phyloP scores from a whole-genome alignment of 64 coral and sea anemone genomes.

The Actinia tenebrosa region DNA sequence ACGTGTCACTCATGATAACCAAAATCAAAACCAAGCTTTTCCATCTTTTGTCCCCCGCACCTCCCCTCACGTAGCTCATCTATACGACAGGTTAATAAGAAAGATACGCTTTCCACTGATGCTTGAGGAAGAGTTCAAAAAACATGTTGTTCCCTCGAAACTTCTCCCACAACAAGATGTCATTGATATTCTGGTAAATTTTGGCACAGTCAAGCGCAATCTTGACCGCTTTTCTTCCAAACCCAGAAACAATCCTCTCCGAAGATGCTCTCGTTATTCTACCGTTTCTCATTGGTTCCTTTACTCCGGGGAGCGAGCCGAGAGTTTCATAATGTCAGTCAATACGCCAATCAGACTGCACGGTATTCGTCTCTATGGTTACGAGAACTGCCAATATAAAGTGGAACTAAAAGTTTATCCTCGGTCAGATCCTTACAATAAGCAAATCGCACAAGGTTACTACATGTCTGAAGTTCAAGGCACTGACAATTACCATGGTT shows the following conservation, averaged over 20 bases:
- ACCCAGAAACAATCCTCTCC: constrained; percentile 40
- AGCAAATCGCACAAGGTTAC: constrained; percentile 18
- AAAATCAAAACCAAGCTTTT: neutral
- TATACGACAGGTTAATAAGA: constrained; percentile 13
- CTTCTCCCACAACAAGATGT: constrained; percentile 51
- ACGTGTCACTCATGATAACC: neutral
- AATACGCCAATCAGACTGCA: constrained; percentile 37
- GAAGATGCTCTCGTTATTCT: constrained; percentile 38
- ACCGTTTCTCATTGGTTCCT: constrained; percentile 44
- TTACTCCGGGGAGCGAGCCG: constrained; percentile 58
- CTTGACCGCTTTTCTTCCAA: constrained; percentile 32
- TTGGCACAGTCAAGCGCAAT: constrained; percentile 1
- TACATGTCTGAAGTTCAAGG: constrained; percentile 32
- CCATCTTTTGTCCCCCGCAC: neutral
- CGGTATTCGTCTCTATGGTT: constrained; percentile 68
- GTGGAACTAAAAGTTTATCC: constrained; percentile 33
- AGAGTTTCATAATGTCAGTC: constrained; percentile 50
- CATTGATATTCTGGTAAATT: constrained; percentile 51
- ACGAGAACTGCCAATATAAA: constrained; percentile 40
- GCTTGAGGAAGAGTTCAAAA: constrained; percentile 52
- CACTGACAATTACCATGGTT: constrained; percentile 38
- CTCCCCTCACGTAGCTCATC: neutral
- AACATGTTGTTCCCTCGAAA: constrained; percentile 33
- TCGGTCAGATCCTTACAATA: neutral
- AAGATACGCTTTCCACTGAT: constrained; percentile 78